Percentiles rank a stretch among this genome's conserved stretches.
These are phyloP conservation scores for Zaprionus africanus DNA, from an alignment of 1,140 invertebrate genomes.

Conservation along the genomic window DNA sequence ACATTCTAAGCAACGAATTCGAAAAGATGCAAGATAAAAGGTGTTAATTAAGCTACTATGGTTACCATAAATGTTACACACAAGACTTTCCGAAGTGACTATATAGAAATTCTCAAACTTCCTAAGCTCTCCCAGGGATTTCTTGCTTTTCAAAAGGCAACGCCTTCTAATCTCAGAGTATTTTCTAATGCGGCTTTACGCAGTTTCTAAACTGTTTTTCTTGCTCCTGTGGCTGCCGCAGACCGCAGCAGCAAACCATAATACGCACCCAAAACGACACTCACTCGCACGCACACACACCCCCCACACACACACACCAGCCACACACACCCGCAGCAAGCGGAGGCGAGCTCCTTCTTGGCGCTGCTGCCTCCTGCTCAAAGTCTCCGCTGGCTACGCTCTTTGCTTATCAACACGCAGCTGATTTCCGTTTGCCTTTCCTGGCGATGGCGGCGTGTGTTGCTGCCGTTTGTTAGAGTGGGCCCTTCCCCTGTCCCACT, in stretches of 20 bases:
- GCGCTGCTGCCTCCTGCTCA: slow-evolving; percentile 34
- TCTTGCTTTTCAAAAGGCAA: neutral
- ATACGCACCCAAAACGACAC: slow-evolving; percentile 74
- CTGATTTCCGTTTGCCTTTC: slow-evolving; percentile 78
- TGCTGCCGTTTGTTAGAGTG: slow-evolving; percentile 38
- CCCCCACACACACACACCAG: neutral
- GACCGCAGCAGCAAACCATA: slow-evolving; percentile 71
- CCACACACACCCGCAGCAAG: slow-evolving; percentile 20
- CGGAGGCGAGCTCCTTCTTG: slow-evolving; percentile 33
- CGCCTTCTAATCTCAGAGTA: slow-evolving; percentile 29
- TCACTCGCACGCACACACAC: slow-evolving; percentile 6
- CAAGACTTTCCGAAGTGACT: too few species aligned
- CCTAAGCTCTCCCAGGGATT: neutral
- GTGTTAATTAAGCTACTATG: too few species aligned
- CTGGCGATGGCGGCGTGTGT: slow-evolving; percentile 65
- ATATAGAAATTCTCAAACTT: neutral
- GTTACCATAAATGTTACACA: too few species aligned
- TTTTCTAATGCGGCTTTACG: slow-evolving; percentile 38
- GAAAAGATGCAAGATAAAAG: too few species aligned
- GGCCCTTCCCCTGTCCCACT: neutral
- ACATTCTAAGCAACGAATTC: too few species aligned
- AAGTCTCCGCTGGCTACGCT: slow-evolving; percentile 43
- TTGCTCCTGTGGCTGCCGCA: slow-evolving; percentile 23
- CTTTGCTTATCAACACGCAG: slow-evolving; percentile 80
- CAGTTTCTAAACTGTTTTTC: slow-evolving; percentile 3